Evolutionary conservation across 2,888 invertebrate species (phyloP), one percentile per base, ranked within the genome.

Genomic region (Siphlonurus alternatus): DNA sequence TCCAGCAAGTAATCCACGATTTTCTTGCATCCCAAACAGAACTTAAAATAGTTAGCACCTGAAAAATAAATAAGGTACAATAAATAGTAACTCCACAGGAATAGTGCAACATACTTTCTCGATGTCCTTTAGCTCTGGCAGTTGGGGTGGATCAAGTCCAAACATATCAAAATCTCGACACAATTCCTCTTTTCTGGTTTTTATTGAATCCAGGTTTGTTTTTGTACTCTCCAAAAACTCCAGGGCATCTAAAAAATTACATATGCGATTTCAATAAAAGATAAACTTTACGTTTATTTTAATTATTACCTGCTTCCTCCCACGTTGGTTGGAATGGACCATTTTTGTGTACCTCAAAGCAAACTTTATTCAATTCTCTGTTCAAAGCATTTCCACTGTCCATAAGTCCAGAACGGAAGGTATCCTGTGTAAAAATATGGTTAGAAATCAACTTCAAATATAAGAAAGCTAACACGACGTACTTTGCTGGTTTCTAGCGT

Each of bases 401-500:
- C 5, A 56, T 56, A n/a, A 56, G n/a, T 7, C n/a, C 20, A 20
- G 56, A 5, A 18, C 56, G n/a, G 56, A 56, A 56, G 7, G n/a
- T 10, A 5, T 56, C 56, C 56, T 56, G 20, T 20, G 20, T 18
- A 56, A 56, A 15, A 51, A 51, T 51, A 15, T 51, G 10, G 10
- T n/a, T 10, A 51, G 10, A 10, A 51, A 51, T 51, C n/a, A 15
- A 10, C 53, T n/a, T 15, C 10, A 51, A 51, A 51, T 15, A 51
- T 51, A n/a, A 15, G 53, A n/a, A n/a, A n/a, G n/a, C n/a, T n/a
- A n/a, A n/a, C n/a, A n/a, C n/a, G 7, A n/a, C n/a, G 5, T 56
- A 56, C 56, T n/a, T 56, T 56, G n/a, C 56, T 56, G n/a, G n/a
- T n/a, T 56, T 56, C 7, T 20, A 56, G 56, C n/a, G 56, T 20